Percentiles rank a stretch among this genome's conserved stretches.
phyloP scores from a whole-genome alignment of 2,113 vertebrate genomes.

The Zosterops borbonicus region DNA sequence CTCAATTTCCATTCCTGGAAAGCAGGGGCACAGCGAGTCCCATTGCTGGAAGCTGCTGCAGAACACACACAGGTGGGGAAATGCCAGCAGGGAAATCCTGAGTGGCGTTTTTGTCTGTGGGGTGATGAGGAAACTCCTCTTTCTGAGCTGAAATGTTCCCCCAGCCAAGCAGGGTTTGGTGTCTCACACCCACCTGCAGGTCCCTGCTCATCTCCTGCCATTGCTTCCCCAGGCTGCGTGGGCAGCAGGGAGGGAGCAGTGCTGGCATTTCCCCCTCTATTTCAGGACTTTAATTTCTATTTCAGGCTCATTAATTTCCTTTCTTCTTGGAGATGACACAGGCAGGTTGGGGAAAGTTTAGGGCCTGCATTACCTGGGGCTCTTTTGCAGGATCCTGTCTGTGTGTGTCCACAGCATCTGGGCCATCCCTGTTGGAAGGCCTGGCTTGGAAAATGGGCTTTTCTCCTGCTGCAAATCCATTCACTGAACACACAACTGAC shows the following conservation, averaged over 20 bases:
- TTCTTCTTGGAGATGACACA: neutral
- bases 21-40: rapidly evolving
- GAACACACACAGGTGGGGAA: neutral
- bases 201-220: neutral
- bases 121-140: neutral
- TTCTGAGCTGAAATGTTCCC: neutral
- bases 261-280: neutral
- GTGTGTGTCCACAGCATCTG: neutral
- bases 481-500: neutral
- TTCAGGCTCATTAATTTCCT: neutral
- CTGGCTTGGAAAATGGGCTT: neutral
- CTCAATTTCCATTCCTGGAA: neutral
- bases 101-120: neutral
- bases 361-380: neutral
- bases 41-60: neutral
- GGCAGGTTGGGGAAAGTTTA: neutral
- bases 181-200: neutral
- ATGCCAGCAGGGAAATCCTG: neutral
- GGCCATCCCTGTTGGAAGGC: neutral
- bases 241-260: neutral
- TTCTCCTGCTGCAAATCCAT: neutral
- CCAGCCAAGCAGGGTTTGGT: neutral
- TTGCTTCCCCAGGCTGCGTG: neutral
- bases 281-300: neutral
- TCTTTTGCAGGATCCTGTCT: neutral